A percentile compares a stretch with the other conserved stretches of the same genome.
These are phyloP conservation scores for Rhea americana DNA, from an alignment of 2,113 vertebrate species.

Conservation along the genomic window DNA sequence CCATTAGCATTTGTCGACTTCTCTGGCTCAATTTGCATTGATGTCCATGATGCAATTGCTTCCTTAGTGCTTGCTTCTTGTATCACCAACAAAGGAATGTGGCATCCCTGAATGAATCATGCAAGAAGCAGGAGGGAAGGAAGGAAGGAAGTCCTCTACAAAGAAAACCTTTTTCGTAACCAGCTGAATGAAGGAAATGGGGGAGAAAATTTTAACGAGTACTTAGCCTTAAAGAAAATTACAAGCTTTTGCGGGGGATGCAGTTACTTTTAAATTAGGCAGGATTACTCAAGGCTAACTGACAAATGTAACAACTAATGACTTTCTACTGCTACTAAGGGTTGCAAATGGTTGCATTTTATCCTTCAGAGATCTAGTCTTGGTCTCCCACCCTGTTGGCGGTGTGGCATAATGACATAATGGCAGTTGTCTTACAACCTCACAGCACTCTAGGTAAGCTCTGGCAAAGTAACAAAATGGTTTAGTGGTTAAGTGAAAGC, in stretches of 20 bases:
- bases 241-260: neutral
- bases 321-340: neutral
- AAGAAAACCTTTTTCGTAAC: neutral
- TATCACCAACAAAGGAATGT: neutral
- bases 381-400: accelerated
- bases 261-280: neutral
- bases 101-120: constrained; percentile 44
- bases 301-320: neutral
- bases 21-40: neutral
- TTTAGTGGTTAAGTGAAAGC: neutral
- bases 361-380: neutral
- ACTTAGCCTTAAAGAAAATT: neutral
- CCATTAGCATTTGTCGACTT: neutral
- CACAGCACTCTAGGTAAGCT: neutral
- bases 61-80: neutral
- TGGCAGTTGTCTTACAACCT: neutral
- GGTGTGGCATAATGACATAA: neutral
- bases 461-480: neutral
- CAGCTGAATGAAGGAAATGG: neutral
- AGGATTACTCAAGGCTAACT: neutral
- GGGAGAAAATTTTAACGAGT: neutral
- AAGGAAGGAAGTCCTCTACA: neutral
- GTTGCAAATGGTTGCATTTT: neutral
- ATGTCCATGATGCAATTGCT: neutral
- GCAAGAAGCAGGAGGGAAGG: neutral